Evolutionary conservation across 2,888 invertebrate species (phyloP).

Genomic region (Melipona beecheii): DNA sequence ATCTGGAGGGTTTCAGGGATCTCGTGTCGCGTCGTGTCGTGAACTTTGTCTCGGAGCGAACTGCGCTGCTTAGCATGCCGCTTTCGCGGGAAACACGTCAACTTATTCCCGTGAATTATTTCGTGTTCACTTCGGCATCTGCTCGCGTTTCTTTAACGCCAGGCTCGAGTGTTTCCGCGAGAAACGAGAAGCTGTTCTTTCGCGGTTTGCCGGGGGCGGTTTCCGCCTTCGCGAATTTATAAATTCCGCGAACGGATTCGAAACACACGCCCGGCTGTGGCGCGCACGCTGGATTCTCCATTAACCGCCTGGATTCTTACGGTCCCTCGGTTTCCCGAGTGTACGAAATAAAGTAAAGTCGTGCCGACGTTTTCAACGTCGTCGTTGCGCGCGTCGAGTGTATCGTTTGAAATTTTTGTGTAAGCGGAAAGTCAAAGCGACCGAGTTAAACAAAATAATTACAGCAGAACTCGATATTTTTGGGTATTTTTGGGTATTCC

Average conservation of each 20-base stretch:
- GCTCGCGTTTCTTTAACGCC: conserved; percentile 13
- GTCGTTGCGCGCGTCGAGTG: neutral
- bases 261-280: neutral
- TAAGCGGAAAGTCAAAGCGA: neutral
- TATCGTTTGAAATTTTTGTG: neutral
- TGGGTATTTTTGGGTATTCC: no score
- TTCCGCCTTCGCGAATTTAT: conserved; percentile 38
- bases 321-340: conserved; percentile 21
- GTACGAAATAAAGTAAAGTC: conserved; percentile 3
- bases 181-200: conserved; percentile 21
- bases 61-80: neutral
- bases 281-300: conserved; percentile 10
- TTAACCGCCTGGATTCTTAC: conserved; percentile 35
- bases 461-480: no score
- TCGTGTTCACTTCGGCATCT: conserved; percentile 41
- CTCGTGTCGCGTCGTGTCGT: neutral
- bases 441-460: no score
- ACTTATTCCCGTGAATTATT: conserved; percentile 41
- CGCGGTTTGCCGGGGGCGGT: neutral
- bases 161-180: neutral
- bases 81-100: conserved; percentile 23
- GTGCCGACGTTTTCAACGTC: neutral
- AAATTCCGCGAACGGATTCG: conserved; percentile 18
- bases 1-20: neutral
- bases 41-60: neutral